Conservation (phyloP, 2,113 vertebrate species). For the Alligator sinensis region DNA sequence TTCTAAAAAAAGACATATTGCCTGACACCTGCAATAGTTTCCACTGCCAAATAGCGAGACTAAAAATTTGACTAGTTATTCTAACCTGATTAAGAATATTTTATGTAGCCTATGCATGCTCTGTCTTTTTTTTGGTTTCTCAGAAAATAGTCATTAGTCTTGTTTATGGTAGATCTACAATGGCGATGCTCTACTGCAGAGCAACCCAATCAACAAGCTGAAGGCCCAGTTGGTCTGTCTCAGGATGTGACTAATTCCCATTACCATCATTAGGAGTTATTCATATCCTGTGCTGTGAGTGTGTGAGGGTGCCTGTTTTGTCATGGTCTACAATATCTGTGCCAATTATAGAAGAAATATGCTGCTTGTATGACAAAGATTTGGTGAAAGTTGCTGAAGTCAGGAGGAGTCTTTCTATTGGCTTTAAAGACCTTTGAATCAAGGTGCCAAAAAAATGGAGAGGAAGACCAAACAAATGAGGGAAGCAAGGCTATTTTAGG, state of each 20-base stretch:
- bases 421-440: background rate
- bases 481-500: background rate
- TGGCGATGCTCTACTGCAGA: background rate
- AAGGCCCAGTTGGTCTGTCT: background rate
- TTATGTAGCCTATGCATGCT: background rate
- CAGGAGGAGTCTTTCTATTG: too few relatives aligned
- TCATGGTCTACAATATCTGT: background rate
- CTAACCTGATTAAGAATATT: background rate
- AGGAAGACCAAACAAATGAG: background rate
- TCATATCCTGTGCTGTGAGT: background rate
- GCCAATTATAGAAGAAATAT: too few relatives aligned
- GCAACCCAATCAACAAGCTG: background rate
- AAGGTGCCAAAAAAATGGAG: background rate
- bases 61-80: background rate
- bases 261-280: accelerated
- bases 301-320: accelerated
- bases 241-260: background rate
- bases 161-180: background rate
- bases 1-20: background rate
- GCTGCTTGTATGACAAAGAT: accelerated
- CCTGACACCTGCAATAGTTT: background rate
- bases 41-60: background rate
- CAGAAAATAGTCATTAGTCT: background rate
- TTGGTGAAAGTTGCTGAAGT: background rate
- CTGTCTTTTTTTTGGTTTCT: background rate